Percentiles rank a stretch among this genome's conserved stretches.
These are phyloP conservation scores for Gasterosteus aculeatus DNA, from an alignment of 2,113 vertebrate genomes.

Conservation along the genomic window DNA sequence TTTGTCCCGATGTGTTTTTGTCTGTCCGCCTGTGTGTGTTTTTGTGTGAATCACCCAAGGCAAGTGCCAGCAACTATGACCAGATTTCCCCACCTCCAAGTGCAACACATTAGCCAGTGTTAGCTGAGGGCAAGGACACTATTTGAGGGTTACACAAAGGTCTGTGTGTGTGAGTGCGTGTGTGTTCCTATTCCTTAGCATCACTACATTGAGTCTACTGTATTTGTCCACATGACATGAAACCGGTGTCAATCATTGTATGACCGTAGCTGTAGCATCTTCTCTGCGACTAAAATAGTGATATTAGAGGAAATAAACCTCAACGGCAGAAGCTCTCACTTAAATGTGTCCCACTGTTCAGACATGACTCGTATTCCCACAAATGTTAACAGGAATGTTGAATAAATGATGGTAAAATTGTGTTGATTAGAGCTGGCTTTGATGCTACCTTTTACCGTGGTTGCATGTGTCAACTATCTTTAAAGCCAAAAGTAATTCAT, in stretches of 20 bases:
- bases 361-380: not conserved
- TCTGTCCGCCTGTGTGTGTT: constrained; percentile 1
- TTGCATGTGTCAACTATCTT: not conserved
- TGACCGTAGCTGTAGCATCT: not conserved
- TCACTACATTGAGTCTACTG: constrained; percentile 9
- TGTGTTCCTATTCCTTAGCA: not conserved
- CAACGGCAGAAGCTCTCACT: constrained; percentile 7
- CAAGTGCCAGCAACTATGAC: constrained; percentile 62
- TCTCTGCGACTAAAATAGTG: not conserved
- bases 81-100: constrained; percentile 64
- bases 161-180: not conserved
- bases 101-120: constrained; percentile 62
- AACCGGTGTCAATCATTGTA: constrained; percentile 24
- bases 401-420: not conserved
- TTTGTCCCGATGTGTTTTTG: constrained; percentile 26
- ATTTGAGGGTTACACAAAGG: constrained; percentile 50
- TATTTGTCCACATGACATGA: constrained; percentile 25
- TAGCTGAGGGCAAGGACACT: constrained; percentile 73
- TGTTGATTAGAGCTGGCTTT: not conserved
- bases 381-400: not conserved
- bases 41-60: constrained; percentile 40
- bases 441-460: not conserved
- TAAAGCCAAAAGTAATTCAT: not conserved
- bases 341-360: not conserved
- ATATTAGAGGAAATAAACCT: not conserved